Base-by-base conservation (phyloP, 2,113 vertebrate genomes). In the Agapornis roseicollis region DNA sequence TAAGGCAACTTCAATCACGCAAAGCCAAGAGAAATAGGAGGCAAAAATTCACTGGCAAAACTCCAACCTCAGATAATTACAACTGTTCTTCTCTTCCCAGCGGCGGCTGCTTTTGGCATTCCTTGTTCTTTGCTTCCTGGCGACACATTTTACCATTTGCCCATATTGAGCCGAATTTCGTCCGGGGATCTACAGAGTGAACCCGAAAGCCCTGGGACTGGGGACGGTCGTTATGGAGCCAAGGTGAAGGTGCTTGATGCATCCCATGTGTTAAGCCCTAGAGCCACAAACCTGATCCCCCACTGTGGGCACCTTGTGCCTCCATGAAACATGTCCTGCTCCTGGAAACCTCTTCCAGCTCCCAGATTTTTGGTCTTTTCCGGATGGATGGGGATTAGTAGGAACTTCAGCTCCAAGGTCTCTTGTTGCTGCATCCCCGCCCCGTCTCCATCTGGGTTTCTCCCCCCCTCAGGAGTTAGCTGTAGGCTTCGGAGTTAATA, bases 181-280 rank as follows among this genome's bases (percentile, higher is more conserved):
- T 7, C 15, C 7, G 1, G 49, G 41, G 16, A 44, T 56, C 35
- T 44, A 35, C 31, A 9, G 31, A 39, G 31, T 2, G 3, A 77
- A 42, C 6, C 78, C 52, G 27, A 28, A 46, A 52, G 50, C 31
- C 33, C 58, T 0, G 5, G 29, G 20, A 71, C 24, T 46, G 23
- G 2, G 0, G 39, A 22, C 24, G 41, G 29, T 23, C 0, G 0
- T 29, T 60, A 10, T 0, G 3, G 74, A 66, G 68, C 74, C 0
- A 2, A 65, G 37, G 24, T 17, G 33, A 63, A 33, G 31, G 47
- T 50, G 12, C 49, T 64, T 2, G 2, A 18, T 29, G 6, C 11
- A 42, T 24, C 69, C 49, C 47, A 8, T 2, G 0, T 3, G 1
- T n/a, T 7, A 8, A 53, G n/a, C 15, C 22, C 13, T 50, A 72